Base-by-base conservation (phyloP, 2,113 vertebrate genomes). In the Oophaga pumilio region DNA sequence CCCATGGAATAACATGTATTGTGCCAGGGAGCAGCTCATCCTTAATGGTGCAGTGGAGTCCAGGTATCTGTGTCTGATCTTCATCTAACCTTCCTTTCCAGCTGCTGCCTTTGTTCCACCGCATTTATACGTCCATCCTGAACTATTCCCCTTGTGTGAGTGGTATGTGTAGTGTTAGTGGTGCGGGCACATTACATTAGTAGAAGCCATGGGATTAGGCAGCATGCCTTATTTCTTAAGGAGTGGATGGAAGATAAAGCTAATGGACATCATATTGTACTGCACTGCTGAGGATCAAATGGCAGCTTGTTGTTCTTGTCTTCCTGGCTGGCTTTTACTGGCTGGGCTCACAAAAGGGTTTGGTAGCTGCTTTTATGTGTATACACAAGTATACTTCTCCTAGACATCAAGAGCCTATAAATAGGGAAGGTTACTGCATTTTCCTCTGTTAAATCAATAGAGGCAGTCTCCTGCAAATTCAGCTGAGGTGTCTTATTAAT, bases 401-500 rank as follows among this genome's bases (percentile, higher is more conserved):
- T 90, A 91, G 90, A 90, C 92, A 88, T 10, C 92, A 28, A 89
- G 90, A 60, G 62, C 88, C 92, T 94, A 93, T 92, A 94, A 94
- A 94, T 92, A 94, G 93, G 84, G 69, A 83, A 90, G 90, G 90
- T 88, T 92, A 91, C 86, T 92, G 91, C 90, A 85, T 92, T 87
- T 91, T 90, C 89, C 74, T 87, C 90, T 78, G 89, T 84, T 85
- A 64, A 91, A 94, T 96, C 95, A 88, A 95, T 94, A 91, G 87
- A 80, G 56, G 88, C 89, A 59, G 89, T 90, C 90, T 91, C 91
- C 84, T 91, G 89, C 92, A 93, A 81, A 92, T 91, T 92, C 90
- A 88, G 88, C 90, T 60, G 91, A 90, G 90, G 91, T 89, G 91
- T 88, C 92, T 94, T 93, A 96, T 95, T 93, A 95, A 95, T 95